phyloP scores from a whole-genome alignment of 2,797 vertebrate species.

The Megaceryle alcyon region DNA sequence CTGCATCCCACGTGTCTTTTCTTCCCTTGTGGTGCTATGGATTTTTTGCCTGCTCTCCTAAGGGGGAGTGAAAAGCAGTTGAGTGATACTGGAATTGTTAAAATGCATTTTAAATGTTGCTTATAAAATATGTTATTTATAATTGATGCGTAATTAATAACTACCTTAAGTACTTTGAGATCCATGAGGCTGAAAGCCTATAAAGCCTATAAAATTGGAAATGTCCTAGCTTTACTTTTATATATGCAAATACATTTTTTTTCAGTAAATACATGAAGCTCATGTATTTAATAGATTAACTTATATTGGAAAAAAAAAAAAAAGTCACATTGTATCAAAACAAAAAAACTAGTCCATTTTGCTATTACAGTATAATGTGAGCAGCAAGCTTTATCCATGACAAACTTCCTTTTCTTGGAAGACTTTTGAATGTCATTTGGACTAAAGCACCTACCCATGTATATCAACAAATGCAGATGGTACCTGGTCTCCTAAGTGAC shows the following conservation, averaged over 20 bases:
- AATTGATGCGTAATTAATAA: neutral
- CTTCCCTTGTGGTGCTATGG: neutral
- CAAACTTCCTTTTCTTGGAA: neutral
- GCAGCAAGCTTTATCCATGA: neutral
- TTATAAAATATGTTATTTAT: neutral
- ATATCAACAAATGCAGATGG: neutral
- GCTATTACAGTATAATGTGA: neutral
- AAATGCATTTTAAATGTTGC: neutral
- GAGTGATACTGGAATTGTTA: neutral
- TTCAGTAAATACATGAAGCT: neutral
- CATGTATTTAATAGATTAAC: neutral
- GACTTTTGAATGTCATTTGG: neutral
- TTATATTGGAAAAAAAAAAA: neutral
- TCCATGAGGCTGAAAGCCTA: neutral
- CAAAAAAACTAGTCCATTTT: too few relatives aligned
- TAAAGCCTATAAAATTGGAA: neutral
- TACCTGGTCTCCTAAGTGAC: neutral
- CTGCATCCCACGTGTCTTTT: neutral
- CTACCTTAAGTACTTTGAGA: neutral
- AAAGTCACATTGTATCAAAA: neutral
- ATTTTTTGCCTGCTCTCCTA: neutral
- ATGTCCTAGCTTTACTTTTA: neutral
- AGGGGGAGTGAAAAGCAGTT: neutral
- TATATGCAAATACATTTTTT: neutral
- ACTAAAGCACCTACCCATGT: neutral